These are phyloP conservation scores for Nasonia longicornis DNA, from an alignment of 1,140 invertebrate species.

Conservation along the genomic window DNA sequence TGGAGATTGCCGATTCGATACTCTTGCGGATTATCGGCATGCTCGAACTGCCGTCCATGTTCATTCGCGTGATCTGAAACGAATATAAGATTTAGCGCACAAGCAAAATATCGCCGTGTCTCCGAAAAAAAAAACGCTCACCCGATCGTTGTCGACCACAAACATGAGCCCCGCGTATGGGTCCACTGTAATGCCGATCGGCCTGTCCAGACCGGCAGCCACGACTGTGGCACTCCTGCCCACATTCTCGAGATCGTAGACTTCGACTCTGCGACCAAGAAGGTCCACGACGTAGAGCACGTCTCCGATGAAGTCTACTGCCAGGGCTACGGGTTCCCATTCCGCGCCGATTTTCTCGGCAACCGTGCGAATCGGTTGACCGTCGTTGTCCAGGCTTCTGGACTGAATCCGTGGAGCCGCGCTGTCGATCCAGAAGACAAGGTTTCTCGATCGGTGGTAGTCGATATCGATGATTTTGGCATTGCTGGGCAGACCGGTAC, in stretches of 20 bases:
- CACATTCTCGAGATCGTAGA: conserved; percentile 12
- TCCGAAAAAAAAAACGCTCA: background rate
- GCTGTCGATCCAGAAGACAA: conserved; percentile 35
- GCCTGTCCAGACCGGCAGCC: background rate
- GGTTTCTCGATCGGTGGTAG: conserved; percentile 24
- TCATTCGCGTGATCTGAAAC: background rate
- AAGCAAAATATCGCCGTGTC: background rate
- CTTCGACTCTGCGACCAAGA: conserved; percentile 15
- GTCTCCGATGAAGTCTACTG: conserved; percentile 28
- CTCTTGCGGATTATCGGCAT: background rate
- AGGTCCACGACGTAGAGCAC: conserved; percentile 33
- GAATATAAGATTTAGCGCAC: background rate
- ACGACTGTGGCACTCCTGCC: background rate
- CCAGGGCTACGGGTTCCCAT: conserved; percentile 31
- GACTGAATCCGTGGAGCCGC: conserved; percentile 6
- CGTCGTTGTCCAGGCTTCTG: conserved; percentile 22
- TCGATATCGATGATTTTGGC: conserved; percentile 27
- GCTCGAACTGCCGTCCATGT: conserved; percentile 6
- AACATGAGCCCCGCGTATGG: conserved; percentile 10
- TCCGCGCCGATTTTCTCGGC: background rate
- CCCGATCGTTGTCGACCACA: conserved; percentile 29
- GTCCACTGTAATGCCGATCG: conserved; percentile 23
- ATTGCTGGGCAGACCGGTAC: background rate
- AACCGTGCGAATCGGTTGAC: background rate
- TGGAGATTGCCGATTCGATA: background rate